phyloP scores from a whole-genome alignment of 2,888 invertebrate species.

The Sepiola atlantica region DNA sequence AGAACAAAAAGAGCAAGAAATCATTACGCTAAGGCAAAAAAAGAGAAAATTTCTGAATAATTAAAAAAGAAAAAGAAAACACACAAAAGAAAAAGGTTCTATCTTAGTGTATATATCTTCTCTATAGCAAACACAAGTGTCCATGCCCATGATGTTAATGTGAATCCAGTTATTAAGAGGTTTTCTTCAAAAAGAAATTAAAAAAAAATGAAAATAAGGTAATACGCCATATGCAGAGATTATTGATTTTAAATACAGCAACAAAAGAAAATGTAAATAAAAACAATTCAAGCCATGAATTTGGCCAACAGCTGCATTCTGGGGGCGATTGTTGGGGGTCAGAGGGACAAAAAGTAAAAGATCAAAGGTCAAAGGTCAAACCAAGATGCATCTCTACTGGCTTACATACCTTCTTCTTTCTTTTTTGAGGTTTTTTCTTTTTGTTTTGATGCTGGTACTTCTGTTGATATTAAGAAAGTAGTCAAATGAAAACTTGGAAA shows the following conservation, averaged over 20 bases:
- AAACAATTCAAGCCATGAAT: background rate
- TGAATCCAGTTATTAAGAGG: background rate
- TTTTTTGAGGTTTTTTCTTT: conserved; percentile 45
- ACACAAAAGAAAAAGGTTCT: background rate
- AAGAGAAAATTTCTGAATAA: background rate
- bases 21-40: background rate
- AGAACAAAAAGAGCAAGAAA: background rate
- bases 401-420: conserved; percentile 47
- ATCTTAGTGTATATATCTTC: background rate
- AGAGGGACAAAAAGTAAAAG: too few relatives aligned
- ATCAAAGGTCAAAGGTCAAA: background rate
- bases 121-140: background rate
- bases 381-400: conserved; percentile 41
- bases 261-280: background rate
- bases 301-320: conserved; percentile 6
- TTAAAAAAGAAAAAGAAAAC: background rate
- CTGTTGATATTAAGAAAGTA: conserved; percentile 46
- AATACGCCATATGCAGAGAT: background rate
- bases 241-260: background rate
- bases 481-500: background rate
- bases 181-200: background rate
- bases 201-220: background rate
- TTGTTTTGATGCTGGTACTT: conserved; percentile 43
- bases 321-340: background rate
- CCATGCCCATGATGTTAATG: conserved; percentile 6